A percentile compares a stretch with the other conserved stretches of the same genome.
Evolutionary conservation across 2,113 vertebrate species (phyloP).

Genomic region (Enhydra lutris): DNA sequence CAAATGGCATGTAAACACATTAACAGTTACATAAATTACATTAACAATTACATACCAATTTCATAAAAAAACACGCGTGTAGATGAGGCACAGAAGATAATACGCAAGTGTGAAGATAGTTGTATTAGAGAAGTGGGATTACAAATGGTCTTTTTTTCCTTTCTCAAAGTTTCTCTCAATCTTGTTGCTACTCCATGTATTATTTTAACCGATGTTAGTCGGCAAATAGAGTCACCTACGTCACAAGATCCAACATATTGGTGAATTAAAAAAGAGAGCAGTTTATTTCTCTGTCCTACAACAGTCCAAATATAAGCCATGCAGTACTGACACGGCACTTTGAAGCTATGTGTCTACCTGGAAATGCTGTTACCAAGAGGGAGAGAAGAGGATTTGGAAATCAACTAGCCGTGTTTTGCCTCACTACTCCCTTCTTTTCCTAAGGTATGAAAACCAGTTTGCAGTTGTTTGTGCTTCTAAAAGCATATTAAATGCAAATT

Average conservation of each 20-base stretch:
- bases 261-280: neutral
- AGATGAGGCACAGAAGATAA: neutral
- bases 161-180: constrained; percentile 13
- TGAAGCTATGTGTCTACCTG: neutral
- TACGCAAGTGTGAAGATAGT: neutral
- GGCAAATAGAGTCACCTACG: neutral
- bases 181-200: neutral
- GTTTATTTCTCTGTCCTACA: neutral
- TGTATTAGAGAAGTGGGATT: neutral
- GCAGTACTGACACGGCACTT: neutral
- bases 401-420: neutral
- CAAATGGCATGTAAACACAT: neutral
- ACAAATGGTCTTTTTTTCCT: neutral
- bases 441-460: neutral
- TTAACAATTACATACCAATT: neutral
- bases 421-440: neutral
- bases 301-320: neutral
- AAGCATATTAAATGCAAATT: neutral
- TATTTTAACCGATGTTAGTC: constrained; percentile 4
- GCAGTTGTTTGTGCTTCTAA: neutral
- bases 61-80: neutral
- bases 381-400: too few species aligned
- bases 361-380: neutral
- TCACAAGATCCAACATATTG: neutral
- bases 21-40: constrained; percentile 4